Base-by-base conservation (phyloP, 2,797 vertebrate species). In the Novumbra hubbsi region DNA sequence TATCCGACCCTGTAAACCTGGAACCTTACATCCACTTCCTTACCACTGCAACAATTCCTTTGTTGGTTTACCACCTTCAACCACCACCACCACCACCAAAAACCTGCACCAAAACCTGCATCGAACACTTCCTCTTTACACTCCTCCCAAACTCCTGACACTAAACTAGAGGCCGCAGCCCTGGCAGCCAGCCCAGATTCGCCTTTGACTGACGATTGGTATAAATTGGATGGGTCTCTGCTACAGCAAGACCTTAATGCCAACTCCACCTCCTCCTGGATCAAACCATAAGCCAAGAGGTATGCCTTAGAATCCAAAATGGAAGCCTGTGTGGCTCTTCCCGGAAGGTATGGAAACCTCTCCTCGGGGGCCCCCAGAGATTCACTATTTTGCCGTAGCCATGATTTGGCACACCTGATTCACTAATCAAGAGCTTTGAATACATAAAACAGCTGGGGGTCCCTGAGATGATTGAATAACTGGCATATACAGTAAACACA, bases 181-280 rank as follows among this genome's bases (percentile, higher is more conserved):
- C 91, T 92, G 85, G 93, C 92, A 84, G 91, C 93, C 88, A 92
- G 91, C 92, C 94, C 93, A 88, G 92, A 91, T 87, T 90, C 90
- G 91, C 92, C 93, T 89, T 89, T 92, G 89, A 91, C 92, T 85
- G 90, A 93, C 86, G 92, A 95, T 90, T 95, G 95, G 94, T 94
- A 84, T 92, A 95, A 95, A 89, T 92, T 91, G 88, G 93, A 94
- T 83, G 92, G 92, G 88, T 93, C 94, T 89, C 91, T 95, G 88
- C 84, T 94, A 93, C 94, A 95, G 93, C 93, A 95, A 92, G 95
- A 96, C 92, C 94, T 96, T 93, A 96, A 95, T 95, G 94, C 94
- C 94, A 95, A 95, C 93, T 92, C 92, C 85, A 93, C 95, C 79
- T 94, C 94, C 45, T 94, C 94, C 92, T 96, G 95, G 96, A 96